Percentiles rank a stretch among this genome's conserved stretches.
Conservation (phyloP, 2,113 vertebrate genomes). For the Shinisaurus crocodilurus region DNA sequence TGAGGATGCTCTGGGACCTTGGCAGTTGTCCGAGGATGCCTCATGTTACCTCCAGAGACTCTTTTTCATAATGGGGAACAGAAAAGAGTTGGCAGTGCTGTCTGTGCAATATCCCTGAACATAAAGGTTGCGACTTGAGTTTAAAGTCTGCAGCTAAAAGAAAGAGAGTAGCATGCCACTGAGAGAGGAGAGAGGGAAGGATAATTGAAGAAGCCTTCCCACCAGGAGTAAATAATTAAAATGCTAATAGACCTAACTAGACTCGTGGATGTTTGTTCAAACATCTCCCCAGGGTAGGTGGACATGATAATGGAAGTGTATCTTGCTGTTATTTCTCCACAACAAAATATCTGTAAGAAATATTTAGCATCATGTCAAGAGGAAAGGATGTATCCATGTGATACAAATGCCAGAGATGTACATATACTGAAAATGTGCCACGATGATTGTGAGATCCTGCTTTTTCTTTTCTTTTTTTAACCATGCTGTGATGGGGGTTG, state of each 20-base stretch:
- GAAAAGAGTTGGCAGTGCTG: background rate
- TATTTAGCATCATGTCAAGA: background rate
- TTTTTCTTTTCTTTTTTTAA: background rate
- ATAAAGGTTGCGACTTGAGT: slow-evolving; percentile 12
- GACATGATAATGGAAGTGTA: slow-evolving; percentile 28
- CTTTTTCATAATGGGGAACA: background rate
- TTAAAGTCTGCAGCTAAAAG: slow-evolving; percentile 30
- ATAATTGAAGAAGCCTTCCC: slow-evolving; percentile 20
- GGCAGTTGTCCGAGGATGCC: background rate
- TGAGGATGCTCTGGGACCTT: background rate
- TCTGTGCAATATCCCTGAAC: slow-evolving; percentile 3
- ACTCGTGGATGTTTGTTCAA: slow-evolving; percentile 40
- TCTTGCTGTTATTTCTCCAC: background rate
- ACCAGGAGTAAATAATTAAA: slow-evolving; percentile 28
- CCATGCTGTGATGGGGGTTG: background rate
- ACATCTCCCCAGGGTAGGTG: slow-evolving; percentile 42
- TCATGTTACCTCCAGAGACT: background rate
- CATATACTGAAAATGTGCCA: background rate
- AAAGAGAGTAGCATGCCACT: background rate
- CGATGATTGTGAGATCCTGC: background rate
- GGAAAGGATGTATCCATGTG: background rate
- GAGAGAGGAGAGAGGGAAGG: slow-evolving; percentile 2
- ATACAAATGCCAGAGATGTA: background rate
- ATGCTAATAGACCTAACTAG: slow-evolving; percentile 31
- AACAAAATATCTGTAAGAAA: slow-evolving; percentile 34